A percentile compares a stretch with the other conserved stretches of the same genome.
These are phyloP conservation scores for Laspeyria flexula DNA, from an alignment of 2,888 invertebrate genomes.

Conservation along the genomic window DNA sequence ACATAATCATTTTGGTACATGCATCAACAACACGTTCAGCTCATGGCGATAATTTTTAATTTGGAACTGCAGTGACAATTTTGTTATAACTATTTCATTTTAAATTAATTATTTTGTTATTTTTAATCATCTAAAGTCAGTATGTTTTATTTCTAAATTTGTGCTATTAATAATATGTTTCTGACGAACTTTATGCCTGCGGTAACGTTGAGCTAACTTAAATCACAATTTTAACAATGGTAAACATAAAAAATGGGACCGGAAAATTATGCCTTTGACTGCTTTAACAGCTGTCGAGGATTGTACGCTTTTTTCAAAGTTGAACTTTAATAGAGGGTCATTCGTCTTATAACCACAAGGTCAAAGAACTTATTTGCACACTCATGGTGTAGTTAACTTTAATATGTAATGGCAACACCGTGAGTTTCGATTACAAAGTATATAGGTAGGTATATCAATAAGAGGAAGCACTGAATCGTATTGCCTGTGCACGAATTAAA, in stretches of 20 bases:
- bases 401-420: conserved; percentile 23
- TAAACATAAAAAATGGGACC: too few species aligned
- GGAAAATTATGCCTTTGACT: too few species aligned
- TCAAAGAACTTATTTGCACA: conserved; percentile 43
- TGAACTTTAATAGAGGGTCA: conserved; percentile 17
- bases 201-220: too few species aligned
- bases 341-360: conserved; percentile 27
- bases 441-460: conserved; percentile 1
- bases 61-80: too few species aligned
- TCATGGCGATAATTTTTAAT: background rate
- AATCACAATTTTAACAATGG: too few species aligned
- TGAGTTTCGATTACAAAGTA: conserved; percentile 14
- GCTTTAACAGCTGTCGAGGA: background rate
- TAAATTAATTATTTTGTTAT: too few species aligned
- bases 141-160: too few species aligned
- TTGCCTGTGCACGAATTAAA: conserved; percentile 20
- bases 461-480: conserved; percentile 22
- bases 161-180: too few species aligned
- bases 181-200: too few species aligned
- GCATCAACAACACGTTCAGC: background rate
- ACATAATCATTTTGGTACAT: conserved; percentile 13
- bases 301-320: conserved; percentile 17
- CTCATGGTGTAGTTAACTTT: conserved; percentile 14
- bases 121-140: too few species aligned
- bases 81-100: background rate